Base-by-base conservation (phyloP, 2,888 invertebrate genomes). In the Meta bourneti region DNA sequence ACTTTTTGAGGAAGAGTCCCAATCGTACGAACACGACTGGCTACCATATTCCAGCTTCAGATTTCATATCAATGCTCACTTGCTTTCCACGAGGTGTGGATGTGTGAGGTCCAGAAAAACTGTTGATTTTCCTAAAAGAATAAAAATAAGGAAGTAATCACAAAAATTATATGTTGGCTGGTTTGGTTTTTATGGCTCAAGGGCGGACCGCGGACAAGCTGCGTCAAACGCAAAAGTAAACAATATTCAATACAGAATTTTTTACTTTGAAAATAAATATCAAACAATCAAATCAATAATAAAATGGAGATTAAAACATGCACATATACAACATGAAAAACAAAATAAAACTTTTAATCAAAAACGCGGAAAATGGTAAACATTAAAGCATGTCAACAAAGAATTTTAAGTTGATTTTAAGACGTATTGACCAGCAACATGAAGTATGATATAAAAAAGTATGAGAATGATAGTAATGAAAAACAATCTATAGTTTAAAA, bases 81-180 rank as follows among this genome's bases (percentile, higher is more conserved):
- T 87, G 77, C 34, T 87, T 91, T 51, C 74, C 88, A 19, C 70
- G 51, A 49, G 51, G 69, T 7, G 69, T n/a, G 9, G 81, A 75
- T 16, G 61, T 51, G 69, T 88, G 88, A 7, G 91, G 88, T n/a
- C 88, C 91, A n/a, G 91, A 91, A 16, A 91, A 88, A 51, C 91
- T 91, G 88, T 91, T 83, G n/a, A 91, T 91, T 91, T 91, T 91
- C 82, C 91, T 91, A 16, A 9, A 88, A 87, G 16, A 72, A 79
- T 0, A 19, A 52, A 49, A 51, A 71, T 11, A 48, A 70, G 49
- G 49, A 9, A 70, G 71, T 74, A 82, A 69, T 16, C 9, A 71
- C 16, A 48, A 4, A 11, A n/a, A 61, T n/a, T 6, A 78, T 6
- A 49, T 9, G 11, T 34, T 34, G 34, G 34, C 4, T 34, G 34